Evolutionary conservation across 2,888 invertebrate genomes (phyloP).

Genomic region (Glaucopsyche alexis): DNA sequence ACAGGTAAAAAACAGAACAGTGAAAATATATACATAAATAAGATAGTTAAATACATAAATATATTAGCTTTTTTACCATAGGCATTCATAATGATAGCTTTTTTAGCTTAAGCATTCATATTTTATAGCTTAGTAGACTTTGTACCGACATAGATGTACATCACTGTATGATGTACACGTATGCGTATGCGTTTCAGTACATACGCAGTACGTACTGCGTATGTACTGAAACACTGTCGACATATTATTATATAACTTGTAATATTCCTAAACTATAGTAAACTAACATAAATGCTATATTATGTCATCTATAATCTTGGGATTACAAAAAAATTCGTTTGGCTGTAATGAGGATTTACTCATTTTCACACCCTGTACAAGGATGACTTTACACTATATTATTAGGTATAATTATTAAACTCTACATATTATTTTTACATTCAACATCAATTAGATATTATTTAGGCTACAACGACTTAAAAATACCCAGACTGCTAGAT

Average conservation of each 20-base stretch:
- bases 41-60: background rate
- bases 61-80: background rate
- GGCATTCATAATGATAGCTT: background rate
- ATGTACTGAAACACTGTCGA: too few species aligned
- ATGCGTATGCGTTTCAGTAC: too few species aligned
- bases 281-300: too few species aligned
- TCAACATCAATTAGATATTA: constrained; percentile 26
- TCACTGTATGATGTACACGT: too few species aligned
- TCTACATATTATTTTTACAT: background rate
- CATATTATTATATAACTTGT: too few species aligned
- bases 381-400: constrained; percentile 7
- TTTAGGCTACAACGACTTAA: constrained; percentile 24
- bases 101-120: too few species aligned
- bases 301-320: background rate
- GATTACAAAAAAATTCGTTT: constrained; percentile 2
- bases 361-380: constrained; percentile 12
- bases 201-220: too few species aligned
- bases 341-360: background rate
- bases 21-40: background rate
- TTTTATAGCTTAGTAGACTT: too few species aligned
- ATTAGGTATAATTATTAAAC: constrained; percentile 8
- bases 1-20: too few species aligned
- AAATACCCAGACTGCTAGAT: constrained; percentile 12
- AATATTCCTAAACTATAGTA: too few species aligned
- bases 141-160: too few species aligned